Percentiles rank a stretch among this genome's conserved stretches.
Conservation (phyloP, 2,113 vertebrate genomes). For the Scopus umbretta region DNA sequence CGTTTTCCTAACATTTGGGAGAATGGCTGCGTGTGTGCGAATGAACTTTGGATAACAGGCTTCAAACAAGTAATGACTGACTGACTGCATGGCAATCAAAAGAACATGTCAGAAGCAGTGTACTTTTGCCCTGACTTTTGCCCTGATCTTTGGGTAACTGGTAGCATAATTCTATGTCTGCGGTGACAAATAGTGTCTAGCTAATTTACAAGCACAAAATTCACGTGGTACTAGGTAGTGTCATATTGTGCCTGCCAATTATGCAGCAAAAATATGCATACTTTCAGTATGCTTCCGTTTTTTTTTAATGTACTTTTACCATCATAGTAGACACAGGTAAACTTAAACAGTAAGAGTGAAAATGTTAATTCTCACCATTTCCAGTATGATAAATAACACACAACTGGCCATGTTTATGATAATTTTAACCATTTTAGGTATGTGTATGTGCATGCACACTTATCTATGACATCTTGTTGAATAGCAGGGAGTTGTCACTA, state of each 20-base stretch:
- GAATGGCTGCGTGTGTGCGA: not conserved
- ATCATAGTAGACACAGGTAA: not conserved
- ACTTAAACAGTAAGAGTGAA: not conserved
- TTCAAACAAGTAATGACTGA: not conserved
- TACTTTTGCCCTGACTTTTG: not conserved
- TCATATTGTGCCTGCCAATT: not conserved
- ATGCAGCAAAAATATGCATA: not conserved
- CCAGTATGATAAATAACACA: not conserved
- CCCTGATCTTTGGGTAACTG: not conserved
- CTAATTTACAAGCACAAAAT: conserved; percentile 26
- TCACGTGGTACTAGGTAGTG: not conserved
- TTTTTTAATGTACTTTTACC: not conserved
- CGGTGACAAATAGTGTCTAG: not conserved
- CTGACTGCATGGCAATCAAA: not conserved
- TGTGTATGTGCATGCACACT: not conserved
- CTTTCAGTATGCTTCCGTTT: not conserved
- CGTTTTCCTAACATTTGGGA: not conserved
- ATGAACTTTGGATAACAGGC: not conserved
- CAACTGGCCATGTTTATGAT: not conserved
- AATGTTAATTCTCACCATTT: not conserved
- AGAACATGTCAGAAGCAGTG: not conserved
- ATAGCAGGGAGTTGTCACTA: not conserved
- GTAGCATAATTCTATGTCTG: not conserved
- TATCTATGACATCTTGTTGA: not conserved
- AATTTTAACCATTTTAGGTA: not conserved